Evolutionary conservation across 2,797 vertebrate species (phyloP).

Genomic region (Cercopithecus petaurista): DNA sequence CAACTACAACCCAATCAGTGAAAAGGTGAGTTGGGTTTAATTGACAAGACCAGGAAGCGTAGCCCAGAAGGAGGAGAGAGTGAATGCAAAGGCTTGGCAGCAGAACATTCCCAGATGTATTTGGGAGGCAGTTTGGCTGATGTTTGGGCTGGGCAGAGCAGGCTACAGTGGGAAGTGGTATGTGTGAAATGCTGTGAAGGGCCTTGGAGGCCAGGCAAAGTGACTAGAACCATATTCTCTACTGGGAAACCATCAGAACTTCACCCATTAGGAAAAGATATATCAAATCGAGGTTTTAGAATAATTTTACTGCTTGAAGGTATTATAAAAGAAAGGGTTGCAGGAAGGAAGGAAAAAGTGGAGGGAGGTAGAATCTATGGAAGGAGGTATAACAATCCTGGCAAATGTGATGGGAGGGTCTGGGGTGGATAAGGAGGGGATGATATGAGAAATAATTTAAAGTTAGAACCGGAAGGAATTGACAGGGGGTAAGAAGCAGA

Average conservation of each 20-base stretch:
- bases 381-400: not conserved
- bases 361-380: not conserved
- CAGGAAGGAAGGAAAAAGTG: not conserved
- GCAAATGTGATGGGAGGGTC: not conserved
- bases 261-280: not conserved
- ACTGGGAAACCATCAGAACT: not conserved
- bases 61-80: not conserved
- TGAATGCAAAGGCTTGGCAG: not conserved
- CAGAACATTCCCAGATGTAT: not conserved
- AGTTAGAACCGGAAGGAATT: not conserved
- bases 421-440: not conserved
- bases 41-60: not conserved
- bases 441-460: fast-evolving
- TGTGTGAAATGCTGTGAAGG: not conserved
- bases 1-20: not conserved
- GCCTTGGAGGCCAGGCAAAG: not conserved
- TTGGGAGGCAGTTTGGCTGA: not conserved
- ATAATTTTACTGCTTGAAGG: not conserved
- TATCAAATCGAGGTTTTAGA: not conserved
- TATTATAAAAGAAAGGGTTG: not conserved
- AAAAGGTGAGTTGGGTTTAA: not conserved
- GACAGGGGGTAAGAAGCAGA: not conserved
- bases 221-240: not conserved
- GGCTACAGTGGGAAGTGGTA: too few relatives aligned
- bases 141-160: not conserved